Base-by-base conservation (phyloP, 2,888 invertebrate genomes). In the Cybosia mesomella region DNA sequence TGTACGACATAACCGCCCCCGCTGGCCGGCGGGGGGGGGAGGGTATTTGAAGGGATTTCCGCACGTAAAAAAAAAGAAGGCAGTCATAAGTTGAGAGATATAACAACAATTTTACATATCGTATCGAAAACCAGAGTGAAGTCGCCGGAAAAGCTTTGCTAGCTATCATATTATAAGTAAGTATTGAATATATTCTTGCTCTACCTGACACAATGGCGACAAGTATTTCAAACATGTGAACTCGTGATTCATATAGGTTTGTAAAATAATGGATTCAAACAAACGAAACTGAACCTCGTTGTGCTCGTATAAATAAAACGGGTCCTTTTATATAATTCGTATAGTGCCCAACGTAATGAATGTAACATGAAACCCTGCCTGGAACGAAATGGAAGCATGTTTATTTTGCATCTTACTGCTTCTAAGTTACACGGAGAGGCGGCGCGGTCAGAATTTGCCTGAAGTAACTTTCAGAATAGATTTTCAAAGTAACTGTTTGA, bases 401-500 rank as follows among this genome's bases (percentile, higher is more conserved):
- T 75, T 79, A 64, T 65, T 73, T 69, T 73, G 68, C 58, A 68
- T 70, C 64, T 68, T 71, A 73, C 10, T 34, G 54, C 8, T 24
- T 1, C 49, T 58, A 67, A 76, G 68, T 75, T 70, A 53, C 34
- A 62, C 24, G 21, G 60, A 18, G 43, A 65, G 55, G 28, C 24
- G 24, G 59, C 59, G 43, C 54, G 67, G 71, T 69, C 63, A 71
- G 64, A 72, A 77, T 74, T 72, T 75, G 58, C 72, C 61, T 66
- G 61, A 61, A 53, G 54, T 65, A 75, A 77, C 66, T 77, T 72
- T 61, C 57, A 72, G 63, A 82, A 76, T 74, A 79, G 73, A 79
- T 77, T 76, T 67, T 60, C 64, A 68, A 80, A 77, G 73, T 70
- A 75, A 66, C 68, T 64, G 58, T 74, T 75, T 73, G 62, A 71